Conservation (phyloP, 2,888 invertebrate genomes). For the Volucella zonaria region DNA sequence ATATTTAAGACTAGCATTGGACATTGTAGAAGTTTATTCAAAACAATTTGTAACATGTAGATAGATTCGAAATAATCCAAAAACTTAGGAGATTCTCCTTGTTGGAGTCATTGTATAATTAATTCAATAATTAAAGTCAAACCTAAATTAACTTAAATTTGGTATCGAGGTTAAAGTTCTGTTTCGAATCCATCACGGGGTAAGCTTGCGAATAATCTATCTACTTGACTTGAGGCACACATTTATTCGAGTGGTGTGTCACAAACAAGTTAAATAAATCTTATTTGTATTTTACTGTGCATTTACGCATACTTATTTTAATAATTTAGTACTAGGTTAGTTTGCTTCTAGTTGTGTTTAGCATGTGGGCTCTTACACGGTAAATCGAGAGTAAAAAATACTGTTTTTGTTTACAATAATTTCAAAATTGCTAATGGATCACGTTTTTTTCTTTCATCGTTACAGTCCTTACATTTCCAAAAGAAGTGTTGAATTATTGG, state of each 20-base stretch:
- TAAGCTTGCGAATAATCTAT: slow-evolving; percentile 23
- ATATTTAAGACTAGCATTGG: slow-evolving; percentile 67
- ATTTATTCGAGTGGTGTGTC: slow-evolving; percentile 25
- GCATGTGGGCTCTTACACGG: slow-evolving; percentile 36
- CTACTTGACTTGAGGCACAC: slow-evolving; percentile 49
- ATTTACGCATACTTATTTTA: slow-evolving; percentile 43
- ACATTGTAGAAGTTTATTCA: slow-evolving; percentile 45
- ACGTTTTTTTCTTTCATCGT: slow-evolving; percentile 25
- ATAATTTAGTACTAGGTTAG: slow-evolving; percentile 47
- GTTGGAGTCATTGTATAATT: background rate
- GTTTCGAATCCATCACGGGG: slow-evolving; percentile 38
- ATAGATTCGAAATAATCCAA: slow-evolving; percentile 38
- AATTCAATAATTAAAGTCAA: slow-evolving; percentile 1
- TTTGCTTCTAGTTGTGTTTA: slow-evolving; percentile 53
- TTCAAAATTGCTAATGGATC: slow-evolving; percentile 54
- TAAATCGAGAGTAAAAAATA: slow-evolving; percentile 70
- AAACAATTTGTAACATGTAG: slow-evolving; percentile 6
- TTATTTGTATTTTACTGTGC: slow-evolving; percentile 20
- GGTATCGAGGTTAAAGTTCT: background rate
- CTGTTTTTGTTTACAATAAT: slow-evolving; percentile 70
- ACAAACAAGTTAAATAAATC: slow-evolving; percentile 28
- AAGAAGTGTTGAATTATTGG: slow-evolving; percentile 62
- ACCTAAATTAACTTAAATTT: slow-evolving; percentile 1
- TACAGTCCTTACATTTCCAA: slow-evolving; percentile 73
- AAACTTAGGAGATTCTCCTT: slow-evolving; percentile 32